Percentiles rank a stretch among this genome's conserved stretches.
These are phyloP conservation scores for Saccostrea cuccullata DNA, from an alignment of 1,140 invertebrate species.

Conservation along the genomic window DNA sequence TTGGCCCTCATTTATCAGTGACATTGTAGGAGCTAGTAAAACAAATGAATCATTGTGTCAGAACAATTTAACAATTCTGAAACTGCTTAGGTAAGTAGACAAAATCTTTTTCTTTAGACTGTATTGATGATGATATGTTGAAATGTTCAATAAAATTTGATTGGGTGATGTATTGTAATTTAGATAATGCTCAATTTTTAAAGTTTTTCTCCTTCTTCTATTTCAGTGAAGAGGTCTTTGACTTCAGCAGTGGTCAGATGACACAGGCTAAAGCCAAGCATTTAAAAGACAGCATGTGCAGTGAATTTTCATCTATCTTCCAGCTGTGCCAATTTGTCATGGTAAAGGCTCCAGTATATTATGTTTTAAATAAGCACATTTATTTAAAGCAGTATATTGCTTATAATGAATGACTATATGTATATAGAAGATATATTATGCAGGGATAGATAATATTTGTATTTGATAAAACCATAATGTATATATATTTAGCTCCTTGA, in stretches of 20 bases:
- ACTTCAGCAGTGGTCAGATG: slow-evolving; percentile 98
- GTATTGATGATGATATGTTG: background rate
- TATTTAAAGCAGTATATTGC: too few species aligned
- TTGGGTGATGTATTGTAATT: too few species aligned
- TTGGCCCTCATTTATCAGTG: slow-evolving; percentile 99
- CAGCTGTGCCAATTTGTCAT: slow-evolving; percentile 98
- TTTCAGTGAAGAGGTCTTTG: slow-evolving; percentile 97
- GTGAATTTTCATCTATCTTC: slow-evolving; percentile 98
- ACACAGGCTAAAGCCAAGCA: slow-evolving; percentile 99
- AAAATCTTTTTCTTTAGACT: background rate
- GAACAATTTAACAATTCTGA: slow-evolving; percentile 99
- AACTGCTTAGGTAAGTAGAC: slow-evolving; percentile 86
- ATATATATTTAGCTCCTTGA: too few species aligned
- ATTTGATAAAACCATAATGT: too few species aligned
- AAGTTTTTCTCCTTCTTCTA: slow-evolving; percentile 23
- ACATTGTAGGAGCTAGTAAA: slow-evolving; percentile 99
- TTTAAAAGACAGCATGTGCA: slow-evolving; percentile 99
- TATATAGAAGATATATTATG: too few species aligned
- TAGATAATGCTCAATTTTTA: too few species aligned
- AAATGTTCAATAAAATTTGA: background rate
- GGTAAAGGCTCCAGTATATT: slow-evolving; percentile 78
- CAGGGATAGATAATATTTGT: too few species aligned
- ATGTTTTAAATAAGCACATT: too few species aligned
- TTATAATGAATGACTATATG: too few species aligned
- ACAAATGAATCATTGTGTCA: slow-evolving; percentile 99